A percentile compares a stretch with the other conserved stretches of the same genome.
Conservation (phyloP, 2,888 invertebrate genomes). For the Adelognathus sp. region DNA sequence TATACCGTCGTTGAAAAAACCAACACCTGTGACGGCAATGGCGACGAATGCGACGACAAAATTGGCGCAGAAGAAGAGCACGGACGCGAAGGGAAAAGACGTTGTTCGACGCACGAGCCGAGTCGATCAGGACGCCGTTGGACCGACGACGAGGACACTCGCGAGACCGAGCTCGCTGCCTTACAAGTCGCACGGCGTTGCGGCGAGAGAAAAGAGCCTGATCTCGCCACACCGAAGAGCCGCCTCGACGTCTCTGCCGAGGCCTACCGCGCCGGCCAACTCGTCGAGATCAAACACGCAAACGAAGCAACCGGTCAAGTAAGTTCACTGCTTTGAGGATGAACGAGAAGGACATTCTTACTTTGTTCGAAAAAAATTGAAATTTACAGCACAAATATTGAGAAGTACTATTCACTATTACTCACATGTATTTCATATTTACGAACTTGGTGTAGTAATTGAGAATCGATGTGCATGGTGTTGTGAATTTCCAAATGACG, state of each 20-base stretch:
- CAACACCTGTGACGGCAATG: conserved; percentile 54
- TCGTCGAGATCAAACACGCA: conserved; percentile 67
- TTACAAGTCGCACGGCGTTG: conserved; percentile 82
- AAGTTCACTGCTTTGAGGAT: conserved; percentile 67
- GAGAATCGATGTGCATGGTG: too few relatives aligned
- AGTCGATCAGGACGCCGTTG: conserved; percentile 83
- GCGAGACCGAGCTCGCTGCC: conserved; percentile 87
- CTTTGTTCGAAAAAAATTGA: background rate
- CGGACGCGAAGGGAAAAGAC: conserved; percentile 66
- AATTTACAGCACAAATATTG: too few relatives aligned
- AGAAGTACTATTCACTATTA: too few relatives aligned
- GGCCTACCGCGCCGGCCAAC: conserved; percentile 80
- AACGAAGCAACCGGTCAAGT: conserved; percentile 81
- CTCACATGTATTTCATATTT: too few relatives aligned
- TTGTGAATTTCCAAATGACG: too few relatives aligned
- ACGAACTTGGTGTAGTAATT: too few relatives aligned
- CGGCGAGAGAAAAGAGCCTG: conserved; percentile 73
- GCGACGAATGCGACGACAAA: conserved; percentile 59
- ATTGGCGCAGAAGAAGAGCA: conserved; percentile 52
- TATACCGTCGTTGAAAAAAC: conserved; percentile 77
- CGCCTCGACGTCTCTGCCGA: conserved; percentile 86
- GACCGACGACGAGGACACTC: conserved; percentile 73
- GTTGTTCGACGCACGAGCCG: conserved; percentile 83
- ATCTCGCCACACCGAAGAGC: conserved; percentile 84
- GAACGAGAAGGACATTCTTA: background rate